Evolutionary conservation across 2,888 invertebrate genomes (phyloP).

Genomic region (Ichneumoninae sp.): DNA sequence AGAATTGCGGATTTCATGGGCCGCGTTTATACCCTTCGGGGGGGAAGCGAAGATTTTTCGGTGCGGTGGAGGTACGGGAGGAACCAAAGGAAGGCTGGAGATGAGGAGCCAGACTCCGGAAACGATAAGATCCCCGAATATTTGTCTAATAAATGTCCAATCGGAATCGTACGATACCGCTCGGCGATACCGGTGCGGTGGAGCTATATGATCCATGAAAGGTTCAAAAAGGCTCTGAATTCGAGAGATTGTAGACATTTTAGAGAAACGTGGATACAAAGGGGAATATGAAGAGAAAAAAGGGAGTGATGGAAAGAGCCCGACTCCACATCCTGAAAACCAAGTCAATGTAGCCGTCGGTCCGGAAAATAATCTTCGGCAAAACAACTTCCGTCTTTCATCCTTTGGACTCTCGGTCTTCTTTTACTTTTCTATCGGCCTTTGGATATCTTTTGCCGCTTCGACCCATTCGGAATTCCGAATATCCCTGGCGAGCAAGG

Average conservation of each 20-base stretch:
- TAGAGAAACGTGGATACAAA: constrained; percentile 36
- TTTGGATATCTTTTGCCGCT: constrained; percentile 19
- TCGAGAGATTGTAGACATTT: not conserved
- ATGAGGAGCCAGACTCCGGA: constrained; percentile 48
- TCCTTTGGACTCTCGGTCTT: constrained; percentile 58
- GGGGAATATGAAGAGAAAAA: constrained; percentile 52
- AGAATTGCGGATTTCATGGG: constrained; percentile 40
- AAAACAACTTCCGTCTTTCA: constrained; percentile 76
- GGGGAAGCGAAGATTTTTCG: constrained; percentile 18
- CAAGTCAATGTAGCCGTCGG: constrained; percentile 76
- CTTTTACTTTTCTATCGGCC: constrained; percentile 38
- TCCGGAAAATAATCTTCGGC: constrained; percentile 82
- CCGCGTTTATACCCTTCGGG: constrained; percentile 40
- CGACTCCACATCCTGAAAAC: constrained; percentile 69
- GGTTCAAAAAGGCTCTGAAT: constrained; percentile 33
- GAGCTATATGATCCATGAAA: constrained; percentile 32
- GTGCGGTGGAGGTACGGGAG: not conserved
- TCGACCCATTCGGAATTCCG: constrained; percentile 23
- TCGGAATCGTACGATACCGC: constrained; percentile 62
- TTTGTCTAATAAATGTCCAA: constrained; percentile 78
- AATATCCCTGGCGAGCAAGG: constrained; percentile 22
- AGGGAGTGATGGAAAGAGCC: constrained; percentile 62
- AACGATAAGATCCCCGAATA: constrained; percentile 72
- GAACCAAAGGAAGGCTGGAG: constrained; percentile 20
- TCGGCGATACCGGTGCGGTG: not conserved